These are phyloP conservation scores for Phenacoccus solenopsis DNA, from an alignment of 1,140 invertebrate genomes.

Conservation along the genomic window DNA sequence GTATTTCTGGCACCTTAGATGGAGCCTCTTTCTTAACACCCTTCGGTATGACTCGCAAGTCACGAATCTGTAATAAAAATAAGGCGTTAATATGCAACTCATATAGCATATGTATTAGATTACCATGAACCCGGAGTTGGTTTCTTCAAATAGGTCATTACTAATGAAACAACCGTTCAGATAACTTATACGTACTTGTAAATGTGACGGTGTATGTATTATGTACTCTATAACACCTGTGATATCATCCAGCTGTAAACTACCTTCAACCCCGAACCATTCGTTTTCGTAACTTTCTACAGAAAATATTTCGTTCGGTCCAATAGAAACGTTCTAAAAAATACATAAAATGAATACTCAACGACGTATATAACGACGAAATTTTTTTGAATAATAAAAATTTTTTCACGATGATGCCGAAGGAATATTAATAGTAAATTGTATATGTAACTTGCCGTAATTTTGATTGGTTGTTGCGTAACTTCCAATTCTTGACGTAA, in stretches of 20 bases:
- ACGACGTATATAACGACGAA: not conserved
- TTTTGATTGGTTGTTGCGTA: not conserved
- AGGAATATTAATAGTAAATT: no score
- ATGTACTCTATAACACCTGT: not conserved
- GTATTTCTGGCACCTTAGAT: no score
- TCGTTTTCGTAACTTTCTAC: not conserved
- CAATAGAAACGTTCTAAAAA: not conserved
- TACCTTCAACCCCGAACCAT: not conserved
- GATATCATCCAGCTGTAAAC: not conserved
- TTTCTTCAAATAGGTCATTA: no score
- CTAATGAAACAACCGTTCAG: no score
- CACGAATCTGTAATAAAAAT: not conserved
- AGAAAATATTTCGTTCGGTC: not conserved
- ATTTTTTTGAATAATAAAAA: not conserved
- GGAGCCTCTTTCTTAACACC: no score
- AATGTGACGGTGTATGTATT: not conserved
- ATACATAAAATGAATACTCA: not conserved
- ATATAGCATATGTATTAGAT: no score
- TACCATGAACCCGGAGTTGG: no score
- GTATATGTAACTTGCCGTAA: not conserved
- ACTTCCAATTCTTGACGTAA: slow-evolving; percentile 5
- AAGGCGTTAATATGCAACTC: no score
- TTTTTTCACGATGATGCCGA: not conserved
- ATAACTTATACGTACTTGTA: not conserved
- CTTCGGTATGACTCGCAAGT: not conserved